Conservation (phyloP, 2,797 vertebrate species). For the Cyprinodon diabolis region DNA sequence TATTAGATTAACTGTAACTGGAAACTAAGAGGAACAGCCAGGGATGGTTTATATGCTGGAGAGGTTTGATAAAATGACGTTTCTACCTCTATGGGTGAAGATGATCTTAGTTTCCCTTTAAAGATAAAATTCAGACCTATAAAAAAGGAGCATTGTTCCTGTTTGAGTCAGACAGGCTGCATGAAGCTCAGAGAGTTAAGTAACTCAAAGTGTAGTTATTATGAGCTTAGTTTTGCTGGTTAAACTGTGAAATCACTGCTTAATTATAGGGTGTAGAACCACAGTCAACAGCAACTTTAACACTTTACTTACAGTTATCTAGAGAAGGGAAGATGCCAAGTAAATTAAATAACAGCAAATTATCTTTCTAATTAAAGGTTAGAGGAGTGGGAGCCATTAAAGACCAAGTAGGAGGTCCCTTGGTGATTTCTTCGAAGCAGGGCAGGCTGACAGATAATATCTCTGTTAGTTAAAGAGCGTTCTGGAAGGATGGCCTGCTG, state of each 20-base stretch:
- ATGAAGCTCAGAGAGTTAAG: not conserved
- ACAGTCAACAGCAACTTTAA: conserved; percentile 1
- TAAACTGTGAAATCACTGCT: not conserved
- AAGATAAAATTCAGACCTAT: not conserved
- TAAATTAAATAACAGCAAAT: not conserved
- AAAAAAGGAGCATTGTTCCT: not conserved
- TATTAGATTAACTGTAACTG: not conserved
- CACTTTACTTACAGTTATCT: not conserved
- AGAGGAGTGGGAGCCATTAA: not conserved
- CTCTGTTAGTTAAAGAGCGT: conserved; percentile 13
- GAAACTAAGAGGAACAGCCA: not conserved
- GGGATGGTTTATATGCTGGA: not conserved
- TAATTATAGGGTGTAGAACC: conserved; percentile 3
- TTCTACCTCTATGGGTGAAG: not conserved
- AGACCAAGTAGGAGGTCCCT: not conserved
- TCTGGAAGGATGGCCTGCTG: conserved; percentile 29
- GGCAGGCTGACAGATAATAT: conserved; percentile 22
- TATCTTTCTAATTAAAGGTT: not conserved
- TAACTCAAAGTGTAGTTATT: not conserved
- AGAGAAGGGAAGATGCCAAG: not conserved
- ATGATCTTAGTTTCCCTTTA: not conserved
- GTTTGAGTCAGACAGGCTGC: not conserved
- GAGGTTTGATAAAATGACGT: not conserved
- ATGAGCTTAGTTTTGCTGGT: conserved; percentile 5
- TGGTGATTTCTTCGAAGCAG: conserved; percentile 1